Conservation (phyloP, 2,113 vertebrate genomes). For the Eleginops maclovinus region DNA sequence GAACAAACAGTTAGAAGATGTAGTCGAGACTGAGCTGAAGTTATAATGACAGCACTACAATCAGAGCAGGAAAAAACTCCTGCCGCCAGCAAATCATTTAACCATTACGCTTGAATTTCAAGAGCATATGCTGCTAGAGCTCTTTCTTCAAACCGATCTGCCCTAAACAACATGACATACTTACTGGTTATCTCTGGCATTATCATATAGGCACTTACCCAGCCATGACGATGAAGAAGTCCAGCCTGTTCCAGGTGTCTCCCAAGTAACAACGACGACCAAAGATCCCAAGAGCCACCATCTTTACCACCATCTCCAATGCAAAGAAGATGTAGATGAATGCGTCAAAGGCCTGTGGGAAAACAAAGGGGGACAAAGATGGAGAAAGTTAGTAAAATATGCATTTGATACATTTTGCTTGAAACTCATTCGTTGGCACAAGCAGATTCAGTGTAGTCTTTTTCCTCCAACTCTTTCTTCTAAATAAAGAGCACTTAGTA, state of each 20-base stretch:
- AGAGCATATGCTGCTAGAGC: neutral
- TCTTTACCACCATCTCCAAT: conserved; percentile 98
- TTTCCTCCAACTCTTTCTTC: neutral
- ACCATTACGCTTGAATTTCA: no score
- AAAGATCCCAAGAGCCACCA: conserved; percentile 97
- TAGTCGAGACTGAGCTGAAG: neutral
- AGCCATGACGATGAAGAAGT: conserved; percentile 99
- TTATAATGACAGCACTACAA: neutral
- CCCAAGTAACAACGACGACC: conserved; percentile 97
- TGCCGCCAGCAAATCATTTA: no score
- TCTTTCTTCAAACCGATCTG: neutral
- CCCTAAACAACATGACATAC: neutral
- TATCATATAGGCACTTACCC: conserved; percentile 84
- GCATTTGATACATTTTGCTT: neutral
- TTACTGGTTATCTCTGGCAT: neutral
- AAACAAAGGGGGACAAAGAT: neutral
- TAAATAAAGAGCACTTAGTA: neutral
- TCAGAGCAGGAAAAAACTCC: conserved; percentile 4
- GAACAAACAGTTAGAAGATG: neutral
- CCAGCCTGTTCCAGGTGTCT: conserved; percentile 98
- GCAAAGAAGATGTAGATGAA: conserved; percentile 99
- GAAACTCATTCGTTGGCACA: neutral
- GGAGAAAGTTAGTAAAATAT: conserved; percentile 11
- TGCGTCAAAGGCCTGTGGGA: conserved; percentile 92
- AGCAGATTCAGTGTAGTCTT: no score